Evolutionary conservation across 2,888 invertebrate species (phyloP), one percentile per base, ranked within the genome.

Genomic region (Stenotaenia linearis): DNA sequence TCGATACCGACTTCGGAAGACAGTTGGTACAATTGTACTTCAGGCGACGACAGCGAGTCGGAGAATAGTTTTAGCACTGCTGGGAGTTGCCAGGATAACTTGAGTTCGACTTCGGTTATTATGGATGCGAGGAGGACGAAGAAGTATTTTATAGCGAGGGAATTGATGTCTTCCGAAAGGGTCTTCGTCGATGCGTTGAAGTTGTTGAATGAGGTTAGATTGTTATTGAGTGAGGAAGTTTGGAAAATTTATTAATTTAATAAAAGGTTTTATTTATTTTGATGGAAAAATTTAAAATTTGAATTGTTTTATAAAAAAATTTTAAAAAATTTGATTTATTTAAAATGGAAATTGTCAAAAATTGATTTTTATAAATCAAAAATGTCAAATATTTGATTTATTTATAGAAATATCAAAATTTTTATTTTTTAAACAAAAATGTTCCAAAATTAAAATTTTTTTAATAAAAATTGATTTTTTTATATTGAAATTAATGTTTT

Each of bases 181-280:
- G 87, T 87, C 30, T 90, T 89, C 85, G 88, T 90, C 30, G 87
- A 89, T 84, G 88, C 88, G 78, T 84, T 90, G 35, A 87, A 85
- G 81, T 84, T 90, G 30, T 84, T 90, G 6, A 89, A 88, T 83
- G 84, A 87, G 82, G 86, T 87, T 82, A 84, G 84, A 15, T 45
- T 45, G 12, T 45, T 45, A 45, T n/a, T n/a, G 37, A 12, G 50
- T 50, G 12, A 9, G 12, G 12, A 7, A 6, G 12, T 50, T 5
- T 50, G 56, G 7, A 15, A n/a, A 56, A 56, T 45, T 45, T n/a
- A n/a, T 21, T 1, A 1, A 56, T 56, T 18, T 50, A n/a, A n/a
- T n/a, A n/a, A n/a, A n/a, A n/a, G n/a, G n/a, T n/a, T n/a, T n/a
- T n/a, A n/a, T n/a, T n/a, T n/a, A n/a, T n/a, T n/a, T n/a, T n/a